Evolutionary conservation across 2,113 vertebrate species (phyloP), one percentile per base, ranked within the genome.

Genomic region (Cryptoleucopteryx plumbea): DNA sequence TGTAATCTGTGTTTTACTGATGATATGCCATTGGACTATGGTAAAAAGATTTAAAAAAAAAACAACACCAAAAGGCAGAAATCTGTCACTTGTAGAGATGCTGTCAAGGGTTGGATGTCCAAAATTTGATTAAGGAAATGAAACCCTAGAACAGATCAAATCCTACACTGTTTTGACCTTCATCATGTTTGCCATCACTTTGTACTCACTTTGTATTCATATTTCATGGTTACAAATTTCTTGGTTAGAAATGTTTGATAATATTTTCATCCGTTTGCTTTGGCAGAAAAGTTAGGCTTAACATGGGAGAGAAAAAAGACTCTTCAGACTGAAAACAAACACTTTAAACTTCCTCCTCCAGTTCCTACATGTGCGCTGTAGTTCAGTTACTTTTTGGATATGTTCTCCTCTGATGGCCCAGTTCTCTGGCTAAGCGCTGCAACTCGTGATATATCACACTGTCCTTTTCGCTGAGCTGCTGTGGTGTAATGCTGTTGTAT

Each of bases 371-470:
- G 11, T n/a, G 31, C 10, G 1, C 23, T 29, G 61, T 19, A 38
- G 31, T 27, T 83, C 31, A 3, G 6, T 6, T 72, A 12, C 7
- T 52, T 74, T 55, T 62, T 10, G 42, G 70, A 3, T 26, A 9
- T 19, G 4, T 71, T 43, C 9, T 71, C 22, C 45, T 47, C 29
- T 21, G 11, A 8, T 6, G 45, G 52, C 16, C 56, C 67, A 13
- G 17, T 25, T 48, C 22, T 40, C 59, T 71, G 78, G 20, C 36
- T 19, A 17, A 73, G 70, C 16, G 3, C 42, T 32, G 59, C 42
- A 47, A 1, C 67, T 29, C 3, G 0, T 65, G 77, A 16, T 29
- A 1, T 3, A 59, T 42, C 23, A 19, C 36, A 5, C 27, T 43
- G 26, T 19, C 62, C 52, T 71, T 25, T 8, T 8, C 36, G 73